A percentile compares a stretch with the other conserved stretches of the same genome.
phyloP scores from a whole-genome alignment of 2,888 invertebrate genomes.

The Steromphala cineraria region DNA sequence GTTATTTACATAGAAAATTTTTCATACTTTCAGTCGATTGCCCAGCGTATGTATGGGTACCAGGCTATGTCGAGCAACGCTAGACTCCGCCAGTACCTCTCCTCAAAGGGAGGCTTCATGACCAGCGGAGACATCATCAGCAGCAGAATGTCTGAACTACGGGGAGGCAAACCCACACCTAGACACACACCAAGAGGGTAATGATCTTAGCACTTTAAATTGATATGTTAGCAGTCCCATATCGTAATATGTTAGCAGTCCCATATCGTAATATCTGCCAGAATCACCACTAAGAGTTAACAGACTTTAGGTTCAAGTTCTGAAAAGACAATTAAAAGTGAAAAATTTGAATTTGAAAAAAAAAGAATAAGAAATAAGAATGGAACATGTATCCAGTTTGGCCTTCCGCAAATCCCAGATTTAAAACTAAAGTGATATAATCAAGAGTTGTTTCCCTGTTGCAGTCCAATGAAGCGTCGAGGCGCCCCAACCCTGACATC shows the following conservation, averaged over 20 bases:
- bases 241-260: too few species aligned
- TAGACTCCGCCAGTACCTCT: conserved; percentile 62
- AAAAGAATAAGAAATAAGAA: too few species aligned
- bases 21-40: conserved; percentile 56
- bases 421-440: background rate
- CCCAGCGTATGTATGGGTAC: conserved; percentile 57
- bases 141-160: conserved; percentile 66
- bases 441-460: background rate
- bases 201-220: too few species aligned
- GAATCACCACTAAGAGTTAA: too few species aligned
- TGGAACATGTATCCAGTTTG: too few species aligned
- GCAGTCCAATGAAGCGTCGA: conserved; percentile 45
- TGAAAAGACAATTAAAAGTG: too few species aligned
- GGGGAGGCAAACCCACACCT: conserved; percentile 44
- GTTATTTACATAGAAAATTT: too few species aligned
- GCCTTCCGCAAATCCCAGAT: too few species aligned
- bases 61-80: conserved; percentile 63
- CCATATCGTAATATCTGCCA: too few species aligned
- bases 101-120: conserved; percentile 64
- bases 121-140: conserved; percentile 63
- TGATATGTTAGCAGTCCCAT: too few species aligned
- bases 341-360: too few species aligned
- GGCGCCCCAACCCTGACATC: conserved; percentile 43
- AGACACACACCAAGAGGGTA: conserved; percentile 23
- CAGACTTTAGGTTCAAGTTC: too few species aligned